Evolutionary conservation across 2,797 vertebrate genomes (phyloP).

Genomic region (Intellagama lesueurii): DNA sequence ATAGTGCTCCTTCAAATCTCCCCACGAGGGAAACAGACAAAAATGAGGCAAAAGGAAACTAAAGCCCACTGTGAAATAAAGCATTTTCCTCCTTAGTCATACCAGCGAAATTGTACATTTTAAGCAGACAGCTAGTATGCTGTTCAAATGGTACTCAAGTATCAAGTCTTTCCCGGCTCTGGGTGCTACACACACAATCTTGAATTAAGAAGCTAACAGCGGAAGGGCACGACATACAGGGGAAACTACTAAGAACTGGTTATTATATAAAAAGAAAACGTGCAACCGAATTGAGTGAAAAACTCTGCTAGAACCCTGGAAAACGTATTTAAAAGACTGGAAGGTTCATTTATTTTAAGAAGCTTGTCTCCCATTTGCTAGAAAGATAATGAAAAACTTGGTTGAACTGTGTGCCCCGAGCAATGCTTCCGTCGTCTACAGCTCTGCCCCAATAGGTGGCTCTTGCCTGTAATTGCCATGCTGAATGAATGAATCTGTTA

Average conservation of each 20-base stretch:
- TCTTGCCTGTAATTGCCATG: conserved; percentile 10
- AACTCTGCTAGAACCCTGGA: background rate
- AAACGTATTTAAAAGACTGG: conserved; percentile 1
- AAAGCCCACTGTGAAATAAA: background rate
- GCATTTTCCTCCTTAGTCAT: background rate
- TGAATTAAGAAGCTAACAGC: background rate
- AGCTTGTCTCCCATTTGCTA: background rate
- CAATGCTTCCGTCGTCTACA: background rate
- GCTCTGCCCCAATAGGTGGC: conserved; percentile 9
- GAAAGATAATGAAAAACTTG: conserved; percentile 19
- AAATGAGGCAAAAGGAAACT: background rate
- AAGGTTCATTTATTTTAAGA: conserved; percentile 12
- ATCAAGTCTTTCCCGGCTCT: background rate
- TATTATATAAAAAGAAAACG: background rate
- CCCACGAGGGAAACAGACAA: too few species aligned
- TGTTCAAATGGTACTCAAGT: too few species aligned
- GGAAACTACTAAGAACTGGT: background rate
- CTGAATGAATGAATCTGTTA: conserved; percentile 15
- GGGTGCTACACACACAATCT: background rate
- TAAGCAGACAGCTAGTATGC: too few species aligned
- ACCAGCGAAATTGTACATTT: background rate
- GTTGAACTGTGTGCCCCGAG: background rate
- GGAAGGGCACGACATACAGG: background rate
- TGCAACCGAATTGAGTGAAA: background rate
- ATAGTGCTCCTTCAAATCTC: too few species aligned